Evolutionary conservation across 2,797 vertebrate genomes (phyloP).

Genomic region (Taeniopygia guttata): DNA sequence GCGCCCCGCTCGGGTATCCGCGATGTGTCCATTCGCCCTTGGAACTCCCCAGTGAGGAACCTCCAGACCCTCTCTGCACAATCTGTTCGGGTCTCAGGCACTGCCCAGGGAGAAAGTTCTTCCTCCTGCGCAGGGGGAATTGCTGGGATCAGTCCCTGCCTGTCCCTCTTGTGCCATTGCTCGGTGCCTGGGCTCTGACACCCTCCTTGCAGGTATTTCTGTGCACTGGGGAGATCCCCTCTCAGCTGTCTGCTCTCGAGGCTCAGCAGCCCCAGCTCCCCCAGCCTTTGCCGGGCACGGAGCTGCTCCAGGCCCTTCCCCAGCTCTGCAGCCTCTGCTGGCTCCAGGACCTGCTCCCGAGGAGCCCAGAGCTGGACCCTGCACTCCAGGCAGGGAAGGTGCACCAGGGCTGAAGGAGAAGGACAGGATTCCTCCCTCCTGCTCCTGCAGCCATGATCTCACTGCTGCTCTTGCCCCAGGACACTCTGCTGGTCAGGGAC

Average conservation of each 20-base stretch:
- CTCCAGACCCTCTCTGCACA: not conserved
- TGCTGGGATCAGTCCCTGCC: not conserved
- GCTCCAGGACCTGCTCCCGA: not conserved
- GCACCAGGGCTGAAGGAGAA: not conserved
- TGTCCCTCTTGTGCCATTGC: accelerated
- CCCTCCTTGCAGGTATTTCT: not conserved
- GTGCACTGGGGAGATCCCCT: not conserved
- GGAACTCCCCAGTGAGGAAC: not conserved
- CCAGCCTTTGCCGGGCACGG: not conserved
- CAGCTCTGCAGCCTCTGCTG: accelerated
- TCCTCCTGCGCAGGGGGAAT: not conserved
- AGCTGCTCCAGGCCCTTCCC: not conserved
- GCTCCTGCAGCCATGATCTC: not conserved
- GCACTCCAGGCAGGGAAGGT: not conserved
- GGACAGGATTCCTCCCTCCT: not conserved
- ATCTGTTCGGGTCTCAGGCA: too few relatives aligned
- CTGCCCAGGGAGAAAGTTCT: too few relatives aligned
- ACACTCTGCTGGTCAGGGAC: not conserved
- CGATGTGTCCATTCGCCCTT: not conserved
- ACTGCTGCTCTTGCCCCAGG: not conserved
- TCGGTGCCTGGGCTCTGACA: not conserved
- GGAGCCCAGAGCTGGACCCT: not conserved
- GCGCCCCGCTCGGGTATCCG: accelerated
- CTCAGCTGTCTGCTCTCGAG: too few relatives aligned
- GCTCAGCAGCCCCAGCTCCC: not conserved